Percentiles rank a stretch among this genome's conserved stretches.
Evolutionary conservation across 2,113 vertebrate species (phyloP).

Genomic region (Corythaixoides concolor): DNA sequence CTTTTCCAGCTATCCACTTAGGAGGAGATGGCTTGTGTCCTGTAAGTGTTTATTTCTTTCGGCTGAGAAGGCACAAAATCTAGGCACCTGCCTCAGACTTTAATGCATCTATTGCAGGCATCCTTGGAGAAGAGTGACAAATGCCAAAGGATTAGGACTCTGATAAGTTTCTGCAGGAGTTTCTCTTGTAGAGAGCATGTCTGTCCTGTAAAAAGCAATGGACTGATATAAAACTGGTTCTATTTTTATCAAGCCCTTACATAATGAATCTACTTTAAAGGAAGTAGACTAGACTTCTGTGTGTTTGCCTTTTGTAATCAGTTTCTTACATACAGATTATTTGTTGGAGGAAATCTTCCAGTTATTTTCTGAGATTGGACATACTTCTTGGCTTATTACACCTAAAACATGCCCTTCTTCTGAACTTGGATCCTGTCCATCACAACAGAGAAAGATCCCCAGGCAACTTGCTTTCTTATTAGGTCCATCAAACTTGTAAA

Average conservation of each 20-base stretch:
- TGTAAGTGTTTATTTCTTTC: not conserved
- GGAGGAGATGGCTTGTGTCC: not conserved
- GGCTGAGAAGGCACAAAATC: not conserved
- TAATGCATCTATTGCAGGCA: not conserved
- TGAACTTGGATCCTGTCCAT: not conserved
- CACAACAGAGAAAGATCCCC: not conserved
- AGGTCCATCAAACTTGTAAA: not conserved
- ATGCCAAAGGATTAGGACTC: not conserved
- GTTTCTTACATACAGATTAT: fast-evolving
- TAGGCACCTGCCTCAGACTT: not conserved
- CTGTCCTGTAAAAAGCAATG: not conserved
- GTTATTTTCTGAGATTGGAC: not conserved
- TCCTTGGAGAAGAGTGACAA: not conserved
- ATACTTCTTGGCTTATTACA: not conserved
- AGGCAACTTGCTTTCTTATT: not conserved
- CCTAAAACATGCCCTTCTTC: not conserved
- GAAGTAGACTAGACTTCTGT: not conserved
- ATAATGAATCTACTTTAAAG: not conserved
- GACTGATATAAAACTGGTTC: not conserved
- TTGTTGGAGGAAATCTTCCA: not conserved
- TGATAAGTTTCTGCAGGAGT: not conserved
- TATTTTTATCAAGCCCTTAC: not conserved
- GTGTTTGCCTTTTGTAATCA: not conserved
- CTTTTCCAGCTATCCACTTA: not conserved
- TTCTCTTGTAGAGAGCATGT: not conserved